Evolutionary conservation across 2,888 invertebrate species (phyloP), one percentile per base, ranked within the genome.

Genomic region (Acanthoscelides obtectus): DNA sequence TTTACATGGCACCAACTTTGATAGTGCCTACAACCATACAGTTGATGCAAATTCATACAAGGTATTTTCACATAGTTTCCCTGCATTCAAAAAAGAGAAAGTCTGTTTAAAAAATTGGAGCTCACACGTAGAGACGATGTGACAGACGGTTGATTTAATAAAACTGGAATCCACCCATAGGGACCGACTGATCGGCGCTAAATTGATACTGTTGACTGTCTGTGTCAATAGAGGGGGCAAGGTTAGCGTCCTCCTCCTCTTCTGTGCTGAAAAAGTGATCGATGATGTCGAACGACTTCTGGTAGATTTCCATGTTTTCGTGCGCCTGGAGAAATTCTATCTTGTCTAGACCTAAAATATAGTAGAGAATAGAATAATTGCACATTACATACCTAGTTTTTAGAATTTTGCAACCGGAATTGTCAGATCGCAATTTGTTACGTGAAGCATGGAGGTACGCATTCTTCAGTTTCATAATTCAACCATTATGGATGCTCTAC

Each of bases 271-370:
- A 99, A 87, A 94, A 98, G 83, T 93, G 93, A 86, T 98, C 98
- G 80, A 99, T 98, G 79, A 99, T 97, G 84, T 97, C 95, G 84
- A 96, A 98, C 69, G 98, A 95, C 86, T 98, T 98, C 86, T 97
- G 94, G 87, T 98, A 99, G 78, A 99, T 96, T 80, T 98, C 98
- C 85, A 95, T 90, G 84, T 98, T 98, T 85, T 97, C 96, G 85
- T 99, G 98, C 67, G 97, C 96, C 86, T 99, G 98, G 70, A 99
- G 88, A 86, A 95, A 98, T 87, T 99, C 98, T 78, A 99, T 97
- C 88, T 98, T 98, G 85, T 99, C 98, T 84, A 99, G 88, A 83
- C 98, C 96, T 96, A 82, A 20, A 86, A 76, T 45, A 73, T n/a
- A n/a, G n/a, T n/a, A n/a, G n/a, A n/a, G n/a, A n/a, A n/a, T n/a